Evolutionary conservation across 2,888 invertebrate species (phyloP).

Genomic region (Cheilosia scutellata): DNA sequence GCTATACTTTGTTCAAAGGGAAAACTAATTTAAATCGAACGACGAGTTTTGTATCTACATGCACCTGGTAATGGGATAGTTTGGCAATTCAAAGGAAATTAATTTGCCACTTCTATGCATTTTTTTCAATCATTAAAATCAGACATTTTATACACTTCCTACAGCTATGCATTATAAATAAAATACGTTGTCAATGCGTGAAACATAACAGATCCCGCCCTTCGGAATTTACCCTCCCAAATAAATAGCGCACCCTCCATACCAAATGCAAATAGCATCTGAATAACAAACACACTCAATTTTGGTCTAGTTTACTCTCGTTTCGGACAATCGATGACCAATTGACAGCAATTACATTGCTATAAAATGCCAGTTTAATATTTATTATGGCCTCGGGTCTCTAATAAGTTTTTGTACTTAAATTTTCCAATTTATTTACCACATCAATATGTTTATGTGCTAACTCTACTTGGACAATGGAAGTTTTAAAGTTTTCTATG

Average conservation of each 20-base stretch:
- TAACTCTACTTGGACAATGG: neutral
- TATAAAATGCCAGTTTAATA: slow-evolving; percentile 56
- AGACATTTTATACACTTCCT: no score
- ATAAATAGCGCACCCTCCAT: neutral
- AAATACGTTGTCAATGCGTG: no score
- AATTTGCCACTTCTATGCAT: no score
- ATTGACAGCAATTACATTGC: slow-evolving; percentile 67
- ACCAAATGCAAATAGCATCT: slow-evolving; percentile 9
- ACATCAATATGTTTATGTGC: slow-evolving; percentile 19
- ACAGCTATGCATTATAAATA: no score
- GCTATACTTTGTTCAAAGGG: neutral
- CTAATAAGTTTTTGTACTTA: slow-evolving; percentile 53
- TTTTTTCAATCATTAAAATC: no score
- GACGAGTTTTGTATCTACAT: no score
- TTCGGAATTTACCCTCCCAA: neutral
- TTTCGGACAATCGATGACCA: slow-evolving; percentile 63
- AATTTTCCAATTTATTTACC: slow-evolving; percentile 70
- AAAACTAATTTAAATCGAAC: no score
- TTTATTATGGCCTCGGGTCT: slow-evolving; percentile 31
- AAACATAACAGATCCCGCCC: no score
- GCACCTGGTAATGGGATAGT: no score
- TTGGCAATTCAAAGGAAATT: no score
- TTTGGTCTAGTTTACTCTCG: slow-evolving; percentile 42
- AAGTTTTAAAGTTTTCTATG: neutral
- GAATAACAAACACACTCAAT: slow-evolving; percentile 43